phyloP scores from a whole-genome alignment of 2,797 vertebrate genomes.

The Alosa sapidissima region DNA sequence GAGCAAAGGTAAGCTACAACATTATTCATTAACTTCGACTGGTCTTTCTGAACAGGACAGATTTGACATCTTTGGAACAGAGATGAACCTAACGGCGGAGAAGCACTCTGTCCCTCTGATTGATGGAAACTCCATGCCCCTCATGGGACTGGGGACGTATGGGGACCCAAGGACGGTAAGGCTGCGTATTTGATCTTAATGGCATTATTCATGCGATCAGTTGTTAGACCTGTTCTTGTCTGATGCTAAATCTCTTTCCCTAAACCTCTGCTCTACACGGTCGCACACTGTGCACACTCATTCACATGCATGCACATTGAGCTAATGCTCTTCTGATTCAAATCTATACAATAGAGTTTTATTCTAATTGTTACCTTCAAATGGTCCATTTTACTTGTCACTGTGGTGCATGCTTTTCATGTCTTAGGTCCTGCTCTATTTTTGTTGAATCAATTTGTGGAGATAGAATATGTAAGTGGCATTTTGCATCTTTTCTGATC shows the following conservation, averaged over 20 bases:
- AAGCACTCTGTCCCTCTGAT: conserved; percentile 76
- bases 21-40: conserved; percentile 14
- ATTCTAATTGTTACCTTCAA: not conserved
- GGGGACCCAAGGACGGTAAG: conserved; percentile 77
- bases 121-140: conserved; percentile 85
- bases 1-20: conserved; percentile 25
- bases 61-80: not conserved
- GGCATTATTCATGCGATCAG: not conserved
- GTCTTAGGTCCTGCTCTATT: not conserved
- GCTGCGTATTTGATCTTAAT: not conserved
- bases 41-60: not conserved
- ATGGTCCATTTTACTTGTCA: not conserved
- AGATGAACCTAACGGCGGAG: conserved; percentile 62
- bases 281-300: not conserved
- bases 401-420: not conserved
- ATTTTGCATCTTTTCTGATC: not conserved
- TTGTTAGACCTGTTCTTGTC: not conserved
- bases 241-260: not conserved
- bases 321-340: not conserved
- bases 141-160: conserved; percentile 88
- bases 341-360: not conserved
- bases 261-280: not conserved
- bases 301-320: not conserved
- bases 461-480: not conserved
- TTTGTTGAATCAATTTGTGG: not conserved